Conservation (phyloP, 2,113 vertebrate species). For the Sinocyclocheilus anshuiensis region DNA sequence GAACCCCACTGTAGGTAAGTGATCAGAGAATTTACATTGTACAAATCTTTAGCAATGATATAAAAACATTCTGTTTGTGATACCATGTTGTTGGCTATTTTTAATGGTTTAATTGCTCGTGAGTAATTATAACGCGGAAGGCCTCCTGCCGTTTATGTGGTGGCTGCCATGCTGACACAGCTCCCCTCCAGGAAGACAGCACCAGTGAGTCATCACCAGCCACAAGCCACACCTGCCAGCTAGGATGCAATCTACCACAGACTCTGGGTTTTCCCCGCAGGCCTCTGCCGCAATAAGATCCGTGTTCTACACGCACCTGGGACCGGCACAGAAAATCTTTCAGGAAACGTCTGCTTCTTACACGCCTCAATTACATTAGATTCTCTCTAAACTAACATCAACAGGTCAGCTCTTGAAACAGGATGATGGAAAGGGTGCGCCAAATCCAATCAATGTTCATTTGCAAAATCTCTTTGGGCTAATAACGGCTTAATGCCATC, state of each 20-base stretch:
- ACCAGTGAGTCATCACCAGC: conserved; percentile 60
- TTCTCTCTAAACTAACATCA: conserved; percentile 14
- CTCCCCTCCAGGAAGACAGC: conserved; percentile 36
- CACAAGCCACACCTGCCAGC: conserved; percentile 75
- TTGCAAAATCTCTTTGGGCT: conserved; percentile 25
- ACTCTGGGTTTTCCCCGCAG: conserved; percentile 42
- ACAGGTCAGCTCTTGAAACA: conserved; percentile 22
- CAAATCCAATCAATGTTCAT: conserved; percentile 36
- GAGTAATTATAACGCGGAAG: conserved; percentile 7
- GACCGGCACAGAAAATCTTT: conserved; percentile 40
- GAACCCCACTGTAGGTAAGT: not conserved
- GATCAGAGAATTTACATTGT: not conserved
- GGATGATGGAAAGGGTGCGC: conserved; percentile 12
- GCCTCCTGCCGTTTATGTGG: conserved; percentile 16
- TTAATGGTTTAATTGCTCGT: not conserved
- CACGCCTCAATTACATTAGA: conserved; percentile 20
- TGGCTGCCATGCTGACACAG: conserved; percentile 37
- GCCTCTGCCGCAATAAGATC: conserved; percentile 1
- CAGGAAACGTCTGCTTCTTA: not conserved
- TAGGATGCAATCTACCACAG: conserved; percentile 60
- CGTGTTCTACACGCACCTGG: conserved; percentile 61
- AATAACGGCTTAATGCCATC: conserved; percentile 23
- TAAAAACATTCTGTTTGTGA: not conserved
- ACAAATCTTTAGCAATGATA: not conserved
- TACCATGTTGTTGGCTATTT: not conserved